Evolutionary conservation across 2,888 invertebrate genomes (phyloP).

Genomic region (Drosophila antonietae): DNA sequence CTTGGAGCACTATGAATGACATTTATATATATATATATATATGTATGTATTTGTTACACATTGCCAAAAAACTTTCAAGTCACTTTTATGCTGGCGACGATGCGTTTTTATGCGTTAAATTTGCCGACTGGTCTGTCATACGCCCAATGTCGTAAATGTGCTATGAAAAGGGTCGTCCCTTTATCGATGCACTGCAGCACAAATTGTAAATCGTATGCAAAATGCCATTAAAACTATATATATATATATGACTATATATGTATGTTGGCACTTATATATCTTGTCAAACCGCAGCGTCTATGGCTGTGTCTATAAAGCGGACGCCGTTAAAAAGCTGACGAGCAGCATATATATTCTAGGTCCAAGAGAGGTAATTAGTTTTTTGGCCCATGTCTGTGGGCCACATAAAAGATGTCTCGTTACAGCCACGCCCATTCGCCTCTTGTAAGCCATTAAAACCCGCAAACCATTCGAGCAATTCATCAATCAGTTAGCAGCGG

Average conservation of each 20-base stretch:
- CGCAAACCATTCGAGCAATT: slow-evolving; percentile 34
- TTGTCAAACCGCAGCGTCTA: slow-evolving; percentile 45
- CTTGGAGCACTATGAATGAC: slow-evolving; percentile 50
- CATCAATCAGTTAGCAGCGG: slow-evolving; percentile 54
- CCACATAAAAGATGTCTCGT: slow-evolving; percentile 47
- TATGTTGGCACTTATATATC: slow-evolving; percentile 24
- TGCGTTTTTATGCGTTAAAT: slow-evolving; percentile 66
- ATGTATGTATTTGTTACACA: slow-evolving; percentile 49
- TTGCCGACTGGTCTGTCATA: slow-evolving; percentile 58
- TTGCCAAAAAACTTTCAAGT: slow-evolving; percentile 48
- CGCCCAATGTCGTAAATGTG: slow-evolving; percentile 27
- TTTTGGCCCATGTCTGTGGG: slow-evolving; percentile 61
- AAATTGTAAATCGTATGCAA: slow-evolving; percentile 73
- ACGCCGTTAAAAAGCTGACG: slow-evolving; percentile 42
- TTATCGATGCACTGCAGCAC: slow-evolving; percentile 64
- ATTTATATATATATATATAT: slow-evolving; percentile 32
- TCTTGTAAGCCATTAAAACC: slow-evolving; percentile 53
- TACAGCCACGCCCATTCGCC: slow-evolving; percentile 4
- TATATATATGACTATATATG: slow-evolving; percentile 25
- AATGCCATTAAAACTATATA: slow-evolving; percentile 66
- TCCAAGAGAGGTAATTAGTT: slow-evolving; percentile 65
- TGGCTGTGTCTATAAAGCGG: slow-evolving; percentile 41
- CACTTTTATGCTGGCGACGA: slow-evolving; percentile 61
- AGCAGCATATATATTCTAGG: slow-evolving; percentile 14
- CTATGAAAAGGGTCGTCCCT: slow-evolving; percentile 31